Base-by-base conservation (phyloP, 2,888 invertebrate genomes). In the Cacoxenus indagator region DNA sequence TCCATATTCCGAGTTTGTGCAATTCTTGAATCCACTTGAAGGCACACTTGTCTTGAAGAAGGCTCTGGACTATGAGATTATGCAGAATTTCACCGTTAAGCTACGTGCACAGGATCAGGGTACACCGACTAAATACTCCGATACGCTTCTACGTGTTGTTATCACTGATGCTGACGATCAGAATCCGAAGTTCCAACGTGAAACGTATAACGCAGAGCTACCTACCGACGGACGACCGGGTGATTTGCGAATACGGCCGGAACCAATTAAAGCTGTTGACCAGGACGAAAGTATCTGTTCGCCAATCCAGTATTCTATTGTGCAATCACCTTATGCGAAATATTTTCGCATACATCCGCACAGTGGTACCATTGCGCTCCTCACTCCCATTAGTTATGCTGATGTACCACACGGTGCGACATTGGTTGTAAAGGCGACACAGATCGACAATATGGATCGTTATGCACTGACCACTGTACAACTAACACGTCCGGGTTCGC, bases 81-180 rank as follows among this genome's bases (percentile, higher is more conserved):
- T 94, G 77, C 91, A 91, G 76, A 93, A 93, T 85, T 95, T 96
- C 84, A 94, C 94, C 0, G 91, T 96, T 19, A 91, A 91, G 57
- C 91, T 96, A 65, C 89, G 93, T 4, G 93, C 93, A 0, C 90
- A 93, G 89, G 96, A 96, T 88, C 94, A 94, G 73, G 96, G 96
- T 26, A 91, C 91, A 54, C 96, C 96, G 1, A 93, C 96, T 0
- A 91, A 91, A 76, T 91, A 91, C 82, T 92, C 93, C 46, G 94
- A 95, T 81, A 94, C 96, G 0, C 88, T 90, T 29, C 90, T 97
- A 3, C 90, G 91, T 2, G 93, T 97, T 0, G 92, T 93, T 72
- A 93, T 96, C 54, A 91, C 95, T 24, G 96, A 96, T 86, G 96
- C 96, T 0, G 96, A 96, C 82, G 96, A 96, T 87, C 96, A 96